Evolutionary conservation across 2,113 vertebrate species (phyloP).

Genomic region (Apus apus): DNA sequence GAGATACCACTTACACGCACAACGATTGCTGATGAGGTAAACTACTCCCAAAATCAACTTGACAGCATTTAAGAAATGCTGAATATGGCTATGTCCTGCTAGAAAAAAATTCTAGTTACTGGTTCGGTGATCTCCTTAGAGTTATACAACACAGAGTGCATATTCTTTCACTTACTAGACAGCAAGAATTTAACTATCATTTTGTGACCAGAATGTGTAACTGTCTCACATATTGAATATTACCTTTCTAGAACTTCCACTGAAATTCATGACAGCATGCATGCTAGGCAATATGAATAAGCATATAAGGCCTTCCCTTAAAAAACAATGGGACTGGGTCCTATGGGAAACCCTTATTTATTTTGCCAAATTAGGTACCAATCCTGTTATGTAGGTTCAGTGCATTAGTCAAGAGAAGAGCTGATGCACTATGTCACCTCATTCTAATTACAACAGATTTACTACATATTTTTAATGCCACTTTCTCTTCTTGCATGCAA

Average conservation of each 20-base stretch:
- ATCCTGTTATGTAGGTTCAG: neutral
- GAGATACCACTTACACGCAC: neutral
- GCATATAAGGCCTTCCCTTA: neutral
- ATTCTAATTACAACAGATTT: constrained; percentile 6
- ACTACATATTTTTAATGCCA: neutral
- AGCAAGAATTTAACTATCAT: neutral
- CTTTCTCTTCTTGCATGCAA: constrained; percentile 15
- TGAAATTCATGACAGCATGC: neutral
- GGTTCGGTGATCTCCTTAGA: neutral
- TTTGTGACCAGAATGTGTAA: neutral
- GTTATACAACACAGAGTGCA: neutral
- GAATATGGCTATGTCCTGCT: neutral
- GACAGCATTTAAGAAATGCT: neutral
- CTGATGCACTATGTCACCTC: neutral
- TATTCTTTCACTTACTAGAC: neutral
- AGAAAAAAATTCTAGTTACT: neutral
- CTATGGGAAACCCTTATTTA: neutral
- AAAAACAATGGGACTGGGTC: neutral
- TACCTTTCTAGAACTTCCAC: neutral
- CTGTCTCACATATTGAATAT: neutral
- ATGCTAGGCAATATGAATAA: neutral
- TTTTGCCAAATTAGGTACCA: neutral
- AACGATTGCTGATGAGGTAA: neutral
- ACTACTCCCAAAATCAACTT: neutral
- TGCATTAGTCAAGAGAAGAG: neutral